Percentiles rank a stretch among this genome's conserved stretches.
phyloP scores from a whole-genome alignment of 2,888 invertebrate species.

The Hemicrepidius hirtus region DNA sequence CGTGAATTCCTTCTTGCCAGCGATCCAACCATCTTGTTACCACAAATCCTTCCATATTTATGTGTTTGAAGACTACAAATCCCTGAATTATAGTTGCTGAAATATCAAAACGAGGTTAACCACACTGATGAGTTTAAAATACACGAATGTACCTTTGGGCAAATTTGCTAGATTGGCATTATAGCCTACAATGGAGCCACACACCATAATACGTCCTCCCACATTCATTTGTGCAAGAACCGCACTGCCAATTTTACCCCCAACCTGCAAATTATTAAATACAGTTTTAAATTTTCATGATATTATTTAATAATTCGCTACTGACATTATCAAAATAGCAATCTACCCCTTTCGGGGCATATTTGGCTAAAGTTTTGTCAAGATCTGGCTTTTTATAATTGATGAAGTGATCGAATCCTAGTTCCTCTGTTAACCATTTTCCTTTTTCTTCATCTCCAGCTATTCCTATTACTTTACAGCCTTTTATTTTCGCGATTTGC shows the following conservation, averaged over 20 bases:
- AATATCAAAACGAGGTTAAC: not conserved
- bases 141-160: constrained; percentile 21
- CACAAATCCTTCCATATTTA: too few species aligned
- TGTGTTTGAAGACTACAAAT: too few species aligned
- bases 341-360: constrained; percentile 82
- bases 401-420: constrained; percentile 81
- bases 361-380: constrained; percentile 74
- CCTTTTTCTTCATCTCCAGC: constrained; percentile 83
- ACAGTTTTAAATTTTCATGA: not conserved
- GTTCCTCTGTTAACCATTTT: constrained; percentile 77
- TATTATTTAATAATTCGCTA: not conserved
- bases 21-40: too few species aligned
- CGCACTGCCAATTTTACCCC: constrained; percentile 78
- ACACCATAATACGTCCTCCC: constrained; percentile 78
- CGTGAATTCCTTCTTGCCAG: too few species aligned
- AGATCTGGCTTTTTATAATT: constrained; percentile 82
- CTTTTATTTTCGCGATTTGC: constrained; percentile 85
- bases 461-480: constrained; percentile 82
- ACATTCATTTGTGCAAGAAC: constrained; percentile 78
- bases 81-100: too few species aligned
- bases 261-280: constrained; percentile 72
- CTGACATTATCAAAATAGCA: constrained; percentile 86
- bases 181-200: constrained; percentile 80
- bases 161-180: not conserved
- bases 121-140: not conserved